phyloP scores from a whole-genome alignment of 2,888 invertebrate genomes.

The Tachina fera region DNA sequence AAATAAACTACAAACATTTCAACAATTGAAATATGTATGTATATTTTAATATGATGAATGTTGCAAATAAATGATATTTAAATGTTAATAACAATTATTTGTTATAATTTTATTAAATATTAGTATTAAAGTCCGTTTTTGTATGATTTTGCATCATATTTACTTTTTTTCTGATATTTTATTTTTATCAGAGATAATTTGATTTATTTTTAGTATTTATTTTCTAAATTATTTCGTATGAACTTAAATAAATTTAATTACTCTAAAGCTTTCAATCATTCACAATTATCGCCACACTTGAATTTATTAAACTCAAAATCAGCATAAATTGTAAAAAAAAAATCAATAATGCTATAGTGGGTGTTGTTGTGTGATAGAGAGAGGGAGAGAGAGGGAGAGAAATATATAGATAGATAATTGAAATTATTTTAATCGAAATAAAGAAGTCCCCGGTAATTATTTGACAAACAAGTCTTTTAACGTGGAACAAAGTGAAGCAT shows the following conservation, averaged over 20 bases:
- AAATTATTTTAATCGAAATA: conserved; percentile 75
- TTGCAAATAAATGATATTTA: background rate
- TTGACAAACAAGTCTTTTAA: conserved; percentile 94
- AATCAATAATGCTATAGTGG: too few species aligned
- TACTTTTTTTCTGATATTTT: background rate
- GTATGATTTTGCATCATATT: conserved; percentile 39
- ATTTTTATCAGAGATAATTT: background rate
- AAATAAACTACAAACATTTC: conserved; percentile 53
- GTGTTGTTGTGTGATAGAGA: too few species aligned
- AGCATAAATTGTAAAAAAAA: too few species aligned
- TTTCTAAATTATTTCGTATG: conserved; percentile 11
- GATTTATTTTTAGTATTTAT: conserved; percentile 1
- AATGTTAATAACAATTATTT: conserved; percentile 10
- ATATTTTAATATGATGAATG: background rate
- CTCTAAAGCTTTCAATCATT: conserved; percentile 62
- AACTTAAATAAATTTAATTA: conserved; percentile 7
- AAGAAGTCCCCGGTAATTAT: conserved; percentile 83
- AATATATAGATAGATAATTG: background rate
- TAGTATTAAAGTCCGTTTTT: conserved; percentile 11
- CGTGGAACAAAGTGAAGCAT: conserved; percentile 91
- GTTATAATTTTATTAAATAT: background rate
- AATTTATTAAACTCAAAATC: background rate
- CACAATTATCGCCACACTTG: conserved; percentile 43
- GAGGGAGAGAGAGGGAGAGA: background rate
- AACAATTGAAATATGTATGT: conserved; percentile 49